These are phyloP conservation scores for Drosophila rhopaloa DNA, from an alignment of 1,140 invertebrate genomes.

Conservation along the genomic window DNA sequence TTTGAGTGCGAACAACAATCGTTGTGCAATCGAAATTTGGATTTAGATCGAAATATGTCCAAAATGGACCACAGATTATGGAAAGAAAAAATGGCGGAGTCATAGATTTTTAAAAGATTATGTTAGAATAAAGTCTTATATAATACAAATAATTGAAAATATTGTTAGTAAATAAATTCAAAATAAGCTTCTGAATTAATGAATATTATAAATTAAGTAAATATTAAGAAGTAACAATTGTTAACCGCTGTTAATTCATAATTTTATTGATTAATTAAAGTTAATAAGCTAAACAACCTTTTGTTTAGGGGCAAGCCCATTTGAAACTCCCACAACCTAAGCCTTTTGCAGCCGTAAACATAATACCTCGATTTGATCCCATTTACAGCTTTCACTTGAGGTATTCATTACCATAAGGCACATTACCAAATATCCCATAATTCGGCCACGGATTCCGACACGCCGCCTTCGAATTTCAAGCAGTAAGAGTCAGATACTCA, in stretches of 20 bases:
- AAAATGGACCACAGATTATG: not conserved
- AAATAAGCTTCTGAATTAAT: not conserved
- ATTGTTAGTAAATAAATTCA: not conserved
- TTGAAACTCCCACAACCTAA: slow-evolving; percentile 5
- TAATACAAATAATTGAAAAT: too few species aligned
- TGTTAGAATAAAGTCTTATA: too few species aligned
- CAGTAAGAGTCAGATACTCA: slow-evolving; percentile 5
- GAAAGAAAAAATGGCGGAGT: slow-evolving; percentile 2
- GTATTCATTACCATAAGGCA: slow-evolving; percentile 45
- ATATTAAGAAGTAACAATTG: too few species aligned
- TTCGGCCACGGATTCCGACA: slow-evolving; percentile 19
- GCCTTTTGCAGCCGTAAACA: not conserved
- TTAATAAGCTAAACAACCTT: too few species aligned
- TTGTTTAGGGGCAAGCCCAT: not conserved
- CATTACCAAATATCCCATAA: slow-evolving; percentile 44
- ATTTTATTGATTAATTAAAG: too few species aligned
- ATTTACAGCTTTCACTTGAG: slow-evolving; percentile 39
- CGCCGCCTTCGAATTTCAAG: slow-evolving; percentile 27
- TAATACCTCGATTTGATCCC: slow-evolving; percentile 22
- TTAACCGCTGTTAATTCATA: too few species aligned
- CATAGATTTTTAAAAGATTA: not conserved
- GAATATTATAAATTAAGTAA: too few species aligned
- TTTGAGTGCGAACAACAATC: slow-evolving; percentile 36
- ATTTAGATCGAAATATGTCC: slow-evolving; percentile 6
- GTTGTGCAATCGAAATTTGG: slow-evolving; percentile 31